Evolutionary conservation across 2,888 invertebrate species (phyloP).

Genomic region (Iphiclides podalirius): DNA sequence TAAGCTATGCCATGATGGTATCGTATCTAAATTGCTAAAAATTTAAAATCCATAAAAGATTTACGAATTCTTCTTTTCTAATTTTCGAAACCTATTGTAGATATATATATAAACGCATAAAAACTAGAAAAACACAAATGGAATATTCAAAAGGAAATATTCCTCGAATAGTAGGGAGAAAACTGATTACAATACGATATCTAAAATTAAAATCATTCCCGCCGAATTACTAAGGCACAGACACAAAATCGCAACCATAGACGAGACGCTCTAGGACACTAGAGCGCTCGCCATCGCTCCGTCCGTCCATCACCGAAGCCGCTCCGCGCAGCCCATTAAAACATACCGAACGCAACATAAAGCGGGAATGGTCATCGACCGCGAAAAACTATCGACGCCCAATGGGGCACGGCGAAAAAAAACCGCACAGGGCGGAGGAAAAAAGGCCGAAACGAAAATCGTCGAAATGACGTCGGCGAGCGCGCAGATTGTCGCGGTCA

Average conservation of each 20-base stretch:
- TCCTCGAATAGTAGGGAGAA: no score
- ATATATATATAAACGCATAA: no score
- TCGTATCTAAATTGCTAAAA: no score
- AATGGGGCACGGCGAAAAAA: slow-evolving; percentile 33
- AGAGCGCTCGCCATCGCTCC: neutral
- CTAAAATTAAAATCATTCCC: no score
- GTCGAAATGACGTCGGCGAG: slow-evolving; percentile 51
- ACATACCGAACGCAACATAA: slow-evolving; percentile 37
- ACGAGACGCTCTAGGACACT: neutral
- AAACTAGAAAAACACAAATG: no score
- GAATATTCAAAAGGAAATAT: no score
- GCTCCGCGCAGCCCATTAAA: slow-evolving; percentile 38
- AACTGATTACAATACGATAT: no score
- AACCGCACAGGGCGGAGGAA: slow-evolving; percentile 40
- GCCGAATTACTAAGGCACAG: no score
- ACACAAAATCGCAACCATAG: neutral
- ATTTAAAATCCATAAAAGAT: no score
- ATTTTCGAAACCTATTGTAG: no score
- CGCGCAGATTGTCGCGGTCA: slow-evolving; percentile 74
- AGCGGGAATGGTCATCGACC: slow-evolving; percentile 60
- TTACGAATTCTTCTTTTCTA: no score
- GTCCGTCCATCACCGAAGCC: slow-evolving; percentile 13
- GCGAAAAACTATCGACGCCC: slow-evolving; percentile 73
- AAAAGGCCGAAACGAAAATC: slow-evolving; percentile 44
- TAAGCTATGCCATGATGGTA: no score